phyloP scores from a whole-genome alignment of 2,888 invertebrate species.

The Acleris sparsana region DNA sequence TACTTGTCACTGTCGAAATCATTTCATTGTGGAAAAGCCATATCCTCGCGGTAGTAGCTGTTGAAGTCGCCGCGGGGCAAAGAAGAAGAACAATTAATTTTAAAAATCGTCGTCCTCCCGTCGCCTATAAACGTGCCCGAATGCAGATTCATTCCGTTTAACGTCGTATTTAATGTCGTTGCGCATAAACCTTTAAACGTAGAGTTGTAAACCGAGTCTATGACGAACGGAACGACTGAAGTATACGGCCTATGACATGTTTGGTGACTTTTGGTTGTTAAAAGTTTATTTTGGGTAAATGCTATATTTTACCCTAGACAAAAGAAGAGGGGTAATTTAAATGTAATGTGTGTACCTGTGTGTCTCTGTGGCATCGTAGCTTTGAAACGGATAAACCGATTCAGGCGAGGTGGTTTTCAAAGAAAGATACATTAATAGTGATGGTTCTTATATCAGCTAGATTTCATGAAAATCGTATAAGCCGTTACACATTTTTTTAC shows the following conservation, averaged over 20 bases:
- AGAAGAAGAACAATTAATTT: no score
- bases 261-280: constrained; percentile 23
- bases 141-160: constrained; percentile 52
- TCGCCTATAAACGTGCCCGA: constrained; percentile 45
- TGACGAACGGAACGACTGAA: constrained; percentile 45
- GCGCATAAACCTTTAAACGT: constrained; percentile 46
- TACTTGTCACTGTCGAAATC: no score
- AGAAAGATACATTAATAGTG: background rate
- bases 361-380: background rate
- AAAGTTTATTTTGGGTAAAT: constrained; percentile 16
- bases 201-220: constrained; percentile 49
- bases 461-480: no score
- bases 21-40: no score
- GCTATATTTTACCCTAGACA: background rate
- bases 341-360: no score
- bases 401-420: no score
- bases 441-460: no score
- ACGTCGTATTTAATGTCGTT: constrained; percentile 53
- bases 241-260: constrained; percentile 34
- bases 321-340: no score
- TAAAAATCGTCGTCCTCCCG: constrained; percentile 18
- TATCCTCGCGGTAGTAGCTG: no score
- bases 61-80: no score
- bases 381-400: no score
- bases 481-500: no score